Conservation (phyloP, 2,797 vertebrate species). For the Choloepus didactylus region DNA sequence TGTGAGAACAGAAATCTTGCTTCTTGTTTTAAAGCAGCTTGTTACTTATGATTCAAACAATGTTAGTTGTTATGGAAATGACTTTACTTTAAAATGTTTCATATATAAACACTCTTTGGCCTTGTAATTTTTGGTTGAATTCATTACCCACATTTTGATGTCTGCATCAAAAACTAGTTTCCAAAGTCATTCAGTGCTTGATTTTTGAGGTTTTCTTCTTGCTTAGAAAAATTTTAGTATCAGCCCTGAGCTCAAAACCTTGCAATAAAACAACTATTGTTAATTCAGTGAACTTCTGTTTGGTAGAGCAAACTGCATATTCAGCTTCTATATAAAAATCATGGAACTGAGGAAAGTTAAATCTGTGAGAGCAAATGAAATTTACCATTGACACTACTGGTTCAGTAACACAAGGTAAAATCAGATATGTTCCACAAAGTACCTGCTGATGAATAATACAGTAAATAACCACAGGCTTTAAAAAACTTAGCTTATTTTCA, state of each 20-base stretch:
- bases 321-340: neutral
- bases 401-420: too few species aligned
- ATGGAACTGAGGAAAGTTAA: neutral
- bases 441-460: neutral
- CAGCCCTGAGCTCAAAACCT: slow-evolving; percentile 19
- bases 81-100: neutral
- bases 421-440: neutral
- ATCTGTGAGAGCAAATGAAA: neutral
- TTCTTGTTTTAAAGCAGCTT: slow-evolving; percentile 35
- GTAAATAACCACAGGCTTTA: slow-evolving; percentile 13
- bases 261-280: neutral
- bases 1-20: neutral
- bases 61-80: slow-evolving; percentile 50
- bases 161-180: slow-evolving; percentile 17
- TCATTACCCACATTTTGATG: slow-evolving; percentile 1
- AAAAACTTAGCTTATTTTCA: neutral
- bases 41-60: slow-evolving; percentile 5
- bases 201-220: neutral
- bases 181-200: neutral
- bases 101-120: neutral
- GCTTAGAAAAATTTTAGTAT: neutral
- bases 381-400: too few species aligned
- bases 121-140: neutral
- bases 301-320: neutral
- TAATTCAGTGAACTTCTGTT: neutral